Conservation (phyloP, 1,140 invertebrate species). For the Bombus consobrinus region DNA sequence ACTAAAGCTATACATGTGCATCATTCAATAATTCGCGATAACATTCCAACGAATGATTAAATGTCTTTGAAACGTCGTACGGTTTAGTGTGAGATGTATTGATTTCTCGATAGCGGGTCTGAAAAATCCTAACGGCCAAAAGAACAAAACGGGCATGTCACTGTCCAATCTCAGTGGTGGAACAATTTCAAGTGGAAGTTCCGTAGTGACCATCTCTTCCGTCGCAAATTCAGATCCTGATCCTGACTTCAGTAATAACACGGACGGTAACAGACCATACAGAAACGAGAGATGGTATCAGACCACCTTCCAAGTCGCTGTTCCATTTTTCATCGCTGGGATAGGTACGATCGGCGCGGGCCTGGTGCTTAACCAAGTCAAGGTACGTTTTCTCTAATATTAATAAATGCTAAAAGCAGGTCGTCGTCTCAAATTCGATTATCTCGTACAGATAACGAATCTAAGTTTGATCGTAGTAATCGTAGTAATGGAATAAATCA, state of each 20-base stretch:
- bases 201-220: conserved; percentile 77
- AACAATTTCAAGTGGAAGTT: conserved; percentile 78
- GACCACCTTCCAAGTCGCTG: conserved; percentile 92
- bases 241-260: conserved; percentile 62
- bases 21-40: not conserved
- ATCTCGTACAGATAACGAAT: not conserved
- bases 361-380: conserved; percentile 91
- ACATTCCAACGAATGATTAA: not conserved
- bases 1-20: not conserved
- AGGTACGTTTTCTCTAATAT: conserved; percentile 83
- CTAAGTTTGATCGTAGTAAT: not conserved
- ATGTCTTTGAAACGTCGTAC: conserved; percentile 8
- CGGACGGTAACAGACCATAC: conserved; percentile 70
- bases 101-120: conserved; percentile 69
- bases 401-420: not conserved
- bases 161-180: conserved; percentile 51
- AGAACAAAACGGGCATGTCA: conserved; percentile 51
- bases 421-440: not conserved
- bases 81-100: conserved; percentile 44
- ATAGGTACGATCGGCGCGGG: conserved; percentile 97
- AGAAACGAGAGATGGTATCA: conserved; percentile 88
- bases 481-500: not conserved
- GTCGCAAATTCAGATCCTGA: conserved; percentile 73
- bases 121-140: conserved; percentile 59
- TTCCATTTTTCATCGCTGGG: conserved; percentile 97